Percentiles rank a stretch among this genome's conserved stretches.
These are phyloP conservation scores for Acrocephalus arundinaceus DNA, from an alignment of 2,113 vertebrate genomes.

Conservation along the genomic window DNA sequence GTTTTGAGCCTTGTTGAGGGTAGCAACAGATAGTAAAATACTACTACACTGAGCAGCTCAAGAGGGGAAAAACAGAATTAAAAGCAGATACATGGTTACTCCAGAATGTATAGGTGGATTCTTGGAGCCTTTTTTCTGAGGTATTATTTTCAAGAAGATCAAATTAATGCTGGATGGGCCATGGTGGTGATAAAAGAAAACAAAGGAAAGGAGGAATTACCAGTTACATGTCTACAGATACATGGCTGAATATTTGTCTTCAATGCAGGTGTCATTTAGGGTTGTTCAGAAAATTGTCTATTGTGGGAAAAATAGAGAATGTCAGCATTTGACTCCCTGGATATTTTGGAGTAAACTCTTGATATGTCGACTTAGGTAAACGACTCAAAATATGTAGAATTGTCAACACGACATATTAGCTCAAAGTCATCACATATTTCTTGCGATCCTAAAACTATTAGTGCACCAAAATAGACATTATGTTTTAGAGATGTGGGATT, in stretches of 20 bases:
- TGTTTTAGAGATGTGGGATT: not conserved
- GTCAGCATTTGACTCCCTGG: not conserved
- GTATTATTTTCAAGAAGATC: not conserved
- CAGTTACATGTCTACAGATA: not conserved
- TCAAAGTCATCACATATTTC: not conserved
- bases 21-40: not conserved
- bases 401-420: not conserved
- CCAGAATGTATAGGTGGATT: not conserved
- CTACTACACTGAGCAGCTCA: not conserved
- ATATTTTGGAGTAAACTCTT: not conserved
- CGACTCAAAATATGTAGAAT: no score
- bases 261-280: not conserved
- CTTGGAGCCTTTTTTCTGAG: not conserved
- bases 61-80: not conserved
- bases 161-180: not conserved
- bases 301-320: not conserved
- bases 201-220: not conserved
- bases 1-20: not conserved
- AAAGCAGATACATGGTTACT: not conserved
- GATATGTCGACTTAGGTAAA: not conserved
- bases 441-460: not conserved
- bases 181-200: not conserved
- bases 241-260: not conserved
- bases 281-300: not conserved
- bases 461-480: not conserved